Evolutionary conservation across 2,113 vertebrate species (phyloP), one percentile per base, ranked within the genome.

Genomic region (Oreochromis aureus): DNA sequence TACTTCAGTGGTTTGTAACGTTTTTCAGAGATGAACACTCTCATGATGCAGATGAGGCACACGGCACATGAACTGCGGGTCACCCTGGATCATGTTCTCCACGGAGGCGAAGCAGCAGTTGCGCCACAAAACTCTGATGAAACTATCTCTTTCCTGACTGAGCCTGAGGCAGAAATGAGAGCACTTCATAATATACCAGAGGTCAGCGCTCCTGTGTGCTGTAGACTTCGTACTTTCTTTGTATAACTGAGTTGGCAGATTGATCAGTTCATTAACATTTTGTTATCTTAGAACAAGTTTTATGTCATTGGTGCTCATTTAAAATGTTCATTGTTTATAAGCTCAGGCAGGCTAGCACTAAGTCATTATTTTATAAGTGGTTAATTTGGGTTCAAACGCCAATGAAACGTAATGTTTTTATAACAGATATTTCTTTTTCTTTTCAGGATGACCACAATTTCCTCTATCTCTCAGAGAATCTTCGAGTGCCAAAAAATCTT

Each of bases 11-110:
- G 46, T 81, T 48, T 76, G 8, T 34, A 46, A 66, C 41, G 51
- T 84, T 73, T 51, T 53, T 9, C 89, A 96, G 96, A 96, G 90
- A 96, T 96, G 96, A 96, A 96, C 84, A 94, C 89, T 9, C 94
- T 96, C 22, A 95, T 96, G 96, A 91, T 95, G 91, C 95, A 96
- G 91, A 96, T 96, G 96, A 94, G 95, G 81, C 95, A 96, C 92
- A 96, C 95, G 0, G 94, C 95, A 18, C 94, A 95, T 73, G 95
- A 96, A 32, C 93, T 96, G 3, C 92, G 93, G 81, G 93, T 94
- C 59, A 95, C 95, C 46, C 89, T 96, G 84, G 94, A 95, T 83
- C 93, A 95, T 2, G 94, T 94, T 48, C 91, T 95, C 12, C 94
- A 96, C 1, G 94, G 92, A 44, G 87, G 84, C 7, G 94, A 95